Evolutionary conservation across 2,888 invertebrate species (phyloP).

Genomic region (Volucella inflata): DNA sequence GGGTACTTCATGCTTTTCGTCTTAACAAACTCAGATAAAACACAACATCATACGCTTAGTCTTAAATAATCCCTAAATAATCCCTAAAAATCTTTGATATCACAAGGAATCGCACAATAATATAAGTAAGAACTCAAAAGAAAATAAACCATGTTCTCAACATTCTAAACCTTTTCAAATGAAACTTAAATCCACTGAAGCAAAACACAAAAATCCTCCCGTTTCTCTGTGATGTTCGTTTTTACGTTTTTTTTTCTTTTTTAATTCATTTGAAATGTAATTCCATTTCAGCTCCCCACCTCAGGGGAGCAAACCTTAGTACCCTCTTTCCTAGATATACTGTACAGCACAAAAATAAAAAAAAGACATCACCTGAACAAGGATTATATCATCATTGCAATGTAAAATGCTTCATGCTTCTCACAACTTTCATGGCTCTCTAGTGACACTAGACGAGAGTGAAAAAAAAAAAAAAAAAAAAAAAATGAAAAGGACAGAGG

Average conservation of each 20-base stretch:
- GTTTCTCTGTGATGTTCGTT: no score
- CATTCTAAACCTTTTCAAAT: no score
- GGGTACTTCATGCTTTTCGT: no score
- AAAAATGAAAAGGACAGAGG: conserved; percentile 5
- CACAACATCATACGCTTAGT: no score
- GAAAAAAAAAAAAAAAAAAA: background rate
- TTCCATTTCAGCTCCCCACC: conserved; percentile 44
- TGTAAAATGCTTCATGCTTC: conserved; percentile 56
- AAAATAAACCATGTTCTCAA: no score
- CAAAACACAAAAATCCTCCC: no score
- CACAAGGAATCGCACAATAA: no score
- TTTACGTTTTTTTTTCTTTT: background rate
- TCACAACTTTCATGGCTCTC: conserved; percentile 63
- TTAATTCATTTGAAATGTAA: conserved; percentile 63
- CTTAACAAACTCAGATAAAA: no score
- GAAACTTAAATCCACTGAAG: no score
- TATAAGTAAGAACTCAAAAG: no score
- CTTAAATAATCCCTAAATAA: no score
- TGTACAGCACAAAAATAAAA: conserved; percentile 16
- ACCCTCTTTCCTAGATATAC: background rate
- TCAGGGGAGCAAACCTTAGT: conserved; percentile 11
- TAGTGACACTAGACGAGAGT: conserved; percentile 15
- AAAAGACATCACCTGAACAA: conserved; percentile 63
- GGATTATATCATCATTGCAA: conserved; percentile 65
- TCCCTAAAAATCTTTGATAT: no score